Base-by-base conservation (phyloP, 37 sponge, comb jelly and placozoan species). In the Agelas oroides region DNA sequence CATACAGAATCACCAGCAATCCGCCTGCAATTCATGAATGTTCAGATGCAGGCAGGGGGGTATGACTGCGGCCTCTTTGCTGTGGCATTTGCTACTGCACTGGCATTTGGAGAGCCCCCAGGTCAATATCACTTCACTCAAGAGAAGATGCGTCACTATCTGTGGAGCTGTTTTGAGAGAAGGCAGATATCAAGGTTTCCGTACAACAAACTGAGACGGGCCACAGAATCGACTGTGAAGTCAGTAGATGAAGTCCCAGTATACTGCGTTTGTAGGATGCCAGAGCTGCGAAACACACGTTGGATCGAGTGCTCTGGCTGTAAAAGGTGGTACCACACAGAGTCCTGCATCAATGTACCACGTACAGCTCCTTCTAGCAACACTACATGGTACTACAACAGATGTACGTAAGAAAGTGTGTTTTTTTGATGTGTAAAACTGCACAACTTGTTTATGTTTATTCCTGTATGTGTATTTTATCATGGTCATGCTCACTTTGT, bases 41-140 rank as follows among this genome's bases (percentile, higher is more conserved):
- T 84, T 46, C 84, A 38, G 27, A 53, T 64, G 23, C 84, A 84
- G 59, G 21, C 67, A 19, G 84, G 84, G 5, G 23, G 30, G 24
- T n/a, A 30, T 66, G 84, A 62, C 55, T 84, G 84, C 64, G 84
- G 76, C 19, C 56, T 84, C 17, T 84, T 84, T 75, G 30, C 76
- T 20, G 75, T 84, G 30, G 76, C 76, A 8, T 84, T 73, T 53
- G 84, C 67, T 32, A 38, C 58, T 38, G 46, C 56, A 24, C 34
- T 84, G 32, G 84, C 41, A 23, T 68, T 53, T 75, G 84, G 84
- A 30, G 20, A 39, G 56, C 67, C 30, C 2, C 76, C 76, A 6
- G 84, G 46, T 61, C 33, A 83, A 23, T 54, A 55, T 28, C 34
- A 67, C 16, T 84, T 84, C 27, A 52, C 74, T 21, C 75, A 84